Conservation (phyloP, 1,140 invertebrate genomes). For the Hyposmocoma kahamanoa region DNA sequence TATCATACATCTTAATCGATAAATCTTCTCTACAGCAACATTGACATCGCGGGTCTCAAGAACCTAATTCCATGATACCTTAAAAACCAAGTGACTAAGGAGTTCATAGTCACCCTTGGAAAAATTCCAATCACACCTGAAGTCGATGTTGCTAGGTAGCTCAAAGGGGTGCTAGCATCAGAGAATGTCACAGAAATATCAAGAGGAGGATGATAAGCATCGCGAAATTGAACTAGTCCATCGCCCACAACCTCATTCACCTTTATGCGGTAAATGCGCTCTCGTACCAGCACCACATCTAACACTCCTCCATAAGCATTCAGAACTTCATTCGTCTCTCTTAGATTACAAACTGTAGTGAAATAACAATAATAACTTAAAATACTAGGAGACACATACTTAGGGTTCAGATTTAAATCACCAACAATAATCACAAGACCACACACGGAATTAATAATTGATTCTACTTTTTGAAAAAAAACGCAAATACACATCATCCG, state of each 20-base stretch:
- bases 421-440: background rate
- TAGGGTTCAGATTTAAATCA: conserved; percentile 7
- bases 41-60: background rate
- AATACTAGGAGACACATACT: background rate
- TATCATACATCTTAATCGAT: background rate
- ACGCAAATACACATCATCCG: background rate
- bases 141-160: conserved; percentile 2
- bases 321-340: conserved; percentile 2
- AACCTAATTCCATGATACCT: background rate
- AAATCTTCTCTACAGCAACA: background rate
- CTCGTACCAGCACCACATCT: conserved; percentile 2
- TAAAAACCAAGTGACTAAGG: background rate
- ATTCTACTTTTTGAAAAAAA: background rate
- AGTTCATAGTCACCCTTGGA: background rate
- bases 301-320: background rate
- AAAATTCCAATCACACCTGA: background rate
- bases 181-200: background rate
- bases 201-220: conserved; percentile 2
- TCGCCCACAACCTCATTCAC: background rate
- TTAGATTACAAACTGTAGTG: conserved; percentile 1
- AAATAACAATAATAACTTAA: conserved; percentile 4
- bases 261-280: background rate
- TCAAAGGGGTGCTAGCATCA: background rate
- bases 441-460: background rate
- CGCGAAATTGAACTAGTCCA: background rate